phyloP scores from a whole-genome alignment of 2,113 vertebrate species.

The Charadrius vociferus region DNA sequence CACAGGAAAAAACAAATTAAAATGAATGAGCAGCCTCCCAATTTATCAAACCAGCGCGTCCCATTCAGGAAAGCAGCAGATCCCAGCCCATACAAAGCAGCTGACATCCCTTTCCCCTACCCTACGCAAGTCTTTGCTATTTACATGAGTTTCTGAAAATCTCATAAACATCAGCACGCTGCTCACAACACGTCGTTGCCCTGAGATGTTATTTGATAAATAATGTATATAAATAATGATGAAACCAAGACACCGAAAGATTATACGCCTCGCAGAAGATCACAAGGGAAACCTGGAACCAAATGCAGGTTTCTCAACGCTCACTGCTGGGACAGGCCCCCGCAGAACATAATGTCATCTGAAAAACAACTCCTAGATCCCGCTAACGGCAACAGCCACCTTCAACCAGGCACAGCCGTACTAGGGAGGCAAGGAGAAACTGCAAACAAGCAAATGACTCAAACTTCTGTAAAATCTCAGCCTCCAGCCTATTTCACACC shows the following conservation, averaged over 20 bases:
- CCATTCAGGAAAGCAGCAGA: neutral
- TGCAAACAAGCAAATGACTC: neutral
- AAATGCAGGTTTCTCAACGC: neutral
- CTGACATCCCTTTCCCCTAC: too few relatives aligned
- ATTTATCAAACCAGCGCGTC: rapidly evolving
- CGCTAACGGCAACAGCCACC: neutral
- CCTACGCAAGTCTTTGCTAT: rapidly evolving
- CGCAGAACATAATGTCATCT: neutral
- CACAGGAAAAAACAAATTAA: neutral
- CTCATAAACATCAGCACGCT: rapidly evolving
- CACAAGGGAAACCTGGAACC: neutral
- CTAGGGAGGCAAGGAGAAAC: neutral
- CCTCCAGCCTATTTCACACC: neutral
- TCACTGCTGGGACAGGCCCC: neutral
- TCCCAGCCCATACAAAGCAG: neutral
- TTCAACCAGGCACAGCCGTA: rapidly evolving
- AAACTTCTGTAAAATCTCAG: neutral
- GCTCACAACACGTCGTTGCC: neutral
- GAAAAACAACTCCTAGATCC: neutral
- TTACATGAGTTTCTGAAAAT: neutral
- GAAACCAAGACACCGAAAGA: neutral
- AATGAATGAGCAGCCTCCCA: neutral
- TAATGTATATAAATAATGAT: neutral
- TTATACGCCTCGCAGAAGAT: neutral
- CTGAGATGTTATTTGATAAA: neutral